phyloP scores from a whole-genome alignment of 2,113 vertebrate genomes.

The Colistium nudipinnis region DNA sequence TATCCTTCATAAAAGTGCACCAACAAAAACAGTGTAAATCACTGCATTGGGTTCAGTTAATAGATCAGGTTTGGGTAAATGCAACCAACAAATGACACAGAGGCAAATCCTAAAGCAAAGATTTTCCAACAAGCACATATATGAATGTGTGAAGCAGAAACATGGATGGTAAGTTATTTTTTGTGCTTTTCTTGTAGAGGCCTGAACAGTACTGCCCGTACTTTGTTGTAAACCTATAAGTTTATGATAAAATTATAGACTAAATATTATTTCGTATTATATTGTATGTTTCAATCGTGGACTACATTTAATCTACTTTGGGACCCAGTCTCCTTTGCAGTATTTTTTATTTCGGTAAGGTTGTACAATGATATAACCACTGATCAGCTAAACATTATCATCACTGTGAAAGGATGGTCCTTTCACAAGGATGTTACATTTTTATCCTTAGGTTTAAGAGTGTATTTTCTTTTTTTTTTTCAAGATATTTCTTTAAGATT shows the following conservation, averaged over 20 bases:
- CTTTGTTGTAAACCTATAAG: not conserved
- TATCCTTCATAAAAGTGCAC: too few species aligned
- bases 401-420: too few species aligned
- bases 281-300: conserved; percentile 22
- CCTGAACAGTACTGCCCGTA: not conserved
- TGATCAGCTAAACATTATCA: not conserved
- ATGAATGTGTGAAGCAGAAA: conserved; percentile 1
- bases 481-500: too few species aligned
- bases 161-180: conserved; percentile 50
- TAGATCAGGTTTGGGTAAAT: too few species aligned
- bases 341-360: not conserved
- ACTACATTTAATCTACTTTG: too few species aligned
- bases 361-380: not conserved
- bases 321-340: not conserved
- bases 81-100: not conserved
- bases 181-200: conserved; percentile 8
- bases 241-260: conserved; percentile 15
- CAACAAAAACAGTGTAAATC: too few species aligned
- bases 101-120: not conserved
- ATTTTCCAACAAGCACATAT: conserved; percentile 2
- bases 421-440: too few species aligned
- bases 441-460: too few species aligned
- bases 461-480: too few species aligned
- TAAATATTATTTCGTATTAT: conserved; percentile 36
- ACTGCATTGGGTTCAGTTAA: too few species aligned